These are phyloP conservation scores for Tokudaia muenninki DNA, from an alignment of 2,797 vertebrate genomes.

Conservation along the genomic window DNA sequence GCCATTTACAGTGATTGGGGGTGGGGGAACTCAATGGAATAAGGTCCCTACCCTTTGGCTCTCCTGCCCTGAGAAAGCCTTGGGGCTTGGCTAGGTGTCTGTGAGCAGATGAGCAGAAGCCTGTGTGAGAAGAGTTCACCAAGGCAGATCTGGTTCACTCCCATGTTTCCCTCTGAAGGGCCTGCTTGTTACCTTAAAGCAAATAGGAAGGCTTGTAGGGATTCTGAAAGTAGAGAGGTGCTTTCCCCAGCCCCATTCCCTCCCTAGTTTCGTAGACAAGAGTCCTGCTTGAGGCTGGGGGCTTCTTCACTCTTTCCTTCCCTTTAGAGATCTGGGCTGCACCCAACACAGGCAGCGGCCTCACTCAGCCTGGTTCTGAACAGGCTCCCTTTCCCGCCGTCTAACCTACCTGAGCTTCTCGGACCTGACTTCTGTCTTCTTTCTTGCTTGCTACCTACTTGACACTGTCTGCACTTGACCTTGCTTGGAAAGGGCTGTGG, in stretches of 20 bases:
- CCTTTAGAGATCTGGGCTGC: background rate
- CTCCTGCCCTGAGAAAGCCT: background rate
- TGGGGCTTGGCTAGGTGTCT: background rate
- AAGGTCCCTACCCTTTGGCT: background rate
- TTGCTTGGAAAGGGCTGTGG: constrained; percentile 75
- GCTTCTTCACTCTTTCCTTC: background rate
- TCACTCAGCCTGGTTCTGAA: background rate
- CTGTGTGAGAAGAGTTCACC: background rate
- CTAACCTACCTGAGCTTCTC: constrained; percentile 71
- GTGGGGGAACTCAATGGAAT: background rate
- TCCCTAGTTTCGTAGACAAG: background rate
- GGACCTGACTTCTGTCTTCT: constrained; percentile 79
- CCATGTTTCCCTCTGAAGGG: background rate
- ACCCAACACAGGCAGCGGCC: background rate
- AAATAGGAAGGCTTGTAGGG: constrained; percentile 13
- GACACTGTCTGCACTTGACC: constrained; percentile 72
- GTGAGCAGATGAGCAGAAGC: background rate
- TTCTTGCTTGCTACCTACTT: constrained; percentile 74
- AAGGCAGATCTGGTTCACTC: background rate
- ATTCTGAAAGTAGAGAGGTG: background rate
- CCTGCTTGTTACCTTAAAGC: background rate
- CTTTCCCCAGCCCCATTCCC: background rate
- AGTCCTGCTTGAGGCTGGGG: background rate
- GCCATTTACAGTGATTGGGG: background rate
- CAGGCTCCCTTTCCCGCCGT: background rate